Base-by-base conservation (phyloP, 1,140 invertebrate species). In the Trachymyrmex septentrionalis region DNA sequence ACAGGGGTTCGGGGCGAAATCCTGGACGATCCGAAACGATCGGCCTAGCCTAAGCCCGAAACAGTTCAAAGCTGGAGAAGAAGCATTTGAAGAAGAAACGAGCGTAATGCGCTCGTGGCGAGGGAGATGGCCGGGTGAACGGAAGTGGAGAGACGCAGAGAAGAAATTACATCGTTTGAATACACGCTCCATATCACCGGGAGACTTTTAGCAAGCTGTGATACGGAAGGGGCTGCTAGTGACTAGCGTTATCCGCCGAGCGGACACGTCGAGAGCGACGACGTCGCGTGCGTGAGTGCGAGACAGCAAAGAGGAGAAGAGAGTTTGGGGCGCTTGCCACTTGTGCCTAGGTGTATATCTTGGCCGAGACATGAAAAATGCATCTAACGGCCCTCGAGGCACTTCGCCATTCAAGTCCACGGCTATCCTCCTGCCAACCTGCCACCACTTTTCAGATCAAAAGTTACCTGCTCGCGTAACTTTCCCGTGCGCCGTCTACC, bases 281-380 rank as follows among this genome's bases (percentile, higher is more conserved):
- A 72, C 38, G 76, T 80, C 63, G 77, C 77, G 77, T 80, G 77
- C 76, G 76, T 69, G 66, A 55, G 66, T n/a, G 77, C 80, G 81
- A 87, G 44, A 50, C 55, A 34, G 34, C 24, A 34, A 16, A 19
- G 24, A 16, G 27, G 14, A 21, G 27, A 34, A 24, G 16, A 57
- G 19, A 59, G 55, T 69, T 69, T 48, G 38, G 66, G 38, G 38
- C 66, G 66, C 71, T 63, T 57, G 72, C 88, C 59, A 55, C 77
- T 86, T 53, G 64, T 38, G 85, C 75, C 75, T 84, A 84, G 80
- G 72, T 92, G 86, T 92, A 91, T 88, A 91, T 92, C 89, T 92
- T 90, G 82, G 86, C 71, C 90, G 86, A 89, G 93, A 93, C 93
- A 95, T 94, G 94, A 95, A 95, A 95, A 95, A 95, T 95, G 94